Percentiles rank a stretch among this genome's conserved stretches.
Conservation (phyloP, 2,888 invertebrate genomes). For the Autographa pulchrina region DNA sequence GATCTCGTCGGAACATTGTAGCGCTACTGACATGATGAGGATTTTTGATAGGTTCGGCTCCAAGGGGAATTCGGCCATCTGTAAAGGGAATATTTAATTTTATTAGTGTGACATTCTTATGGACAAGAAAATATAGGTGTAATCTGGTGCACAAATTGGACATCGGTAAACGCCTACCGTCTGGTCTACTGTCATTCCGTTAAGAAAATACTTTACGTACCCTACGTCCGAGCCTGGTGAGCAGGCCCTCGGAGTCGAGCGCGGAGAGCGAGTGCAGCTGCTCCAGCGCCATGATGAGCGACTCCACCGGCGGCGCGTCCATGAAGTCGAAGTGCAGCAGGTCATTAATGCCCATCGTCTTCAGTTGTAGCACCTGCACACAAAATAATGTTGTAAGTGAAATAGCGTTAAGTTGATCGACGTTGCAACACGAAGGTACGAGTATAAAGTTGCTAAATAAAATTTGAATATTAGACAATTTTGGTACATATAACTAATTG, state of each 20-base stretch:
- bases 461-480: no score
- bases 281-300: constrained; percentile 98
- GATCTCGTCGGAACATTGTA: constrained; percentile 99
- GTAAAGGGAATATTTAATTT: constrained; percentile 57
- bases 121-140: no score
- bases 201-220: no score
- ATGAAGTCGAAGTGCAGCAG: constrained; percentile 99
- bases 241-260: constrained; percentile 97
- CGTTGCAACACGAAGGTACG: no score
- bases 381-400: background rate
- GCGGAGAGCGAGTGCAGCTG: constrained; percentile 99
- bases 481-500: no score
- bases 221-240: constrained; percentile 94
- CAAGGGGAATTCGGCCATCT: constrained; percentile 99
- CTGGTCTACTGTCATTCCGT: no score
- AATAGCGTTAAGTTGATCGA: background rate
- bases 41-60: constrained; percentile 99
- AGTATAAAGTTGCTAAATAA: no score
- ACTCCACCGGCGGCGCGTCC: constrained; percentile 99
- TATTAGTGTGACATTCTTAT: background rate
- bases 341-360: constrained; percentile 99
- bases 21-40: constrained; percentile 99
- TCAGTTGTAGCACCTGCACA: constrained; percentile 95
- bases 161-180: no score
- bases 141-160: no score